Evolutionary conservation across 2,113 vertebrate species (phyloP).

Genomic region (Cephalophus harveyi): DNA sequence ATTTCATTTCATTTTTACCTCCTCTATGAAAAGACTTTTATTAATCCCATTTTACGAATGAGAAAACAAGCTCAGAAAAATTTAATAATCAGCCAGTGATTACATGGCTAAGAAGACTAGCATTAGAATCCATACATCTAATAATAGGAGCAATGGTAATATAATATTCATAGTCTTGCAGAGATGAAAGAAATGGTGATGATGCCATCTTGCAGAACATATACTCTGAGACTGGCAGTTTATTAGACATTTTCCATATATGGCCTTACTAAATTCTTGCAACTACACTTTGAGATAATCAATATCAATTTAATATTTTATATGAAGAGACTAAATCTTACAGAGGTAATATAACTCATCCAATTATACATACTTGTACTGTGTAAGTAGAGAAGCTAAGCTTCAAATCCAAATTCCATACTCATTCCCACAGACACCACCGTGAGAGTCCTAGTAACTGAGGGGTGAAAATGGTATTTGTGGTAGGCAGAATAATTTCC

Average conservation of each 20-base stretch:
- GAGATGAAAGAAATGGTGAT: not conserved
- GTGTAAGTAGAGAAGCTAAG: not conserved
- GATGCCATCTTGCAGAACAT: not conserved
- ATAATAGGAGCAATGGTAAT: not conserved
- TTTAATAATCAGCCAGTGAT: not conserved
- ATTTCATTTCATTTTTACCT: not conserved
- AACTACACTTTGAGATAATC: not conserved
- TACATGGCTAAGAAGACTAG: not conserved
- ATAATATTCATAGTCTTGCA: conserved; percentile 21
- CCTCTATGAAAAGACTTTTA: not conserved
- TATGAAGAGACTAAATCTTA: not conserved
- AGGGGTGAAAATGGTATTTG: not conserved
- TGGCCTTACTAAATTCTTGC: not conserved
- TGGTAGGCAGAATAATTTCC: not conserved
- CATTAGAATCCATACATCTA: not conserved
- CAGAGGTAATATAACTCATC: not conserved
- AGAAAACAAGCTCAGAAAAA: conserved; percentile 27
- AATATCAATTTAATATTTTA: conserved; percentile 5
- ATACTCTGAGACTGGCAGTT: not conserved
- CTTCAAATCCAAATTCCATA: not conserved
- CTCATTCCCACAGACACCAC: not conserved
- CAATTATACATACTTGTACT: not conserved
- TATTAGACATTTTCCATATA: not conserved
- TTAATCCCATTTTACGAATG: conserved; percentile 19
- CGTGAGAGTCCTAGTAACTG: not conserved